Evolutionary conservation across 2,113 vertebrate species (phyloP).

Genomic region (Morone saxatilis): DNA sequence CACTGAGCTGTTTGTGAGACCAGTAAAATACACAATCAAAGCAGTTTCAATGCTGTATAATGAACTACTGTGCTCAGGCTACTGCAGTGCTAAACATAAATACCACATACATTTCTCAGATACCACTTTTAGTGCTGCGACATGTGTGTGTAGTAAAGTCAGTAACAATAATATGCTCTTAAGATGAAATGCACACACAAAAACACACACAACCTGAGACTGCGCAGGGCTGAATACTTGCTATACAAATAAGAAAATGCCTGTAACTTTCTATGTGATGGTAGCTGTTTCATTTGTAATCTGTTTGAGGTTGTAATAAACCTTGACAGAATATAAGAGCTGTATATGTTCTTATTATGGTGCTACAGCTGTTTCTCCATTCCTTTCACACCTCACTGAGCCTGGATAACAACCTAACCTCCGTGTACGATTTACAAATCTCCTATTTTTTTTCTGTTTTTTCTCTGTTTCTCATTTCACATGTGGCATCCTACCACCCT

Average conservation of each 20-base stretch:
- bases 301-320: constrained; percentile 29
- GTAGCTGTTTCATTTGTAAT: constrained; percentile 32
- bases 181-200: not conserved
- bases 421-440: constrained; percentile 36
- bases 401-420: constrained; percentile 59
- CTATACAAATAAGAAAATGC: not conserved
- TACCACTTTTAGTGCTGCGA: not conserved
- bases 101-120: constrained; percentile 21
- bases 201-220: constrained; percentile 11
- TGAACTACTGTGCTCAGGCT: constrained; percentile 41
- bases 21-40: constrained; percentile 34
- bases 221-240: not conserved
- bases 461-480: constrained; percentile 8
- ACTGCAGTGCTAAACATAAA: constrained; percentile 14
- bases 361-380: constrained; percentile 54
- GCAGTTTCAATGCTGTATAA: constrained; percentile 46
- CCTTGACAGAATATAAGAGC: constrained; percentile 34
- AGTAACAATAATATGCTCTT: not conserved
- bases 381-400: constrained; percentile 54
- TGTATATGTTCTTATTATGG: constrained; percentile 48
- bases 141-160: not conserved
- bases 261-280: not conserved
- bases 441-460: constrained; percentile 25
- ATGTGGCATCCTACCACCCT: not conserved
- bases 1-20: constrained; percentile 36